phyloP scores from a whole-genome alignment of 2,113 vertebrate genomes.

The Lamprologus callipterus region DNA sequence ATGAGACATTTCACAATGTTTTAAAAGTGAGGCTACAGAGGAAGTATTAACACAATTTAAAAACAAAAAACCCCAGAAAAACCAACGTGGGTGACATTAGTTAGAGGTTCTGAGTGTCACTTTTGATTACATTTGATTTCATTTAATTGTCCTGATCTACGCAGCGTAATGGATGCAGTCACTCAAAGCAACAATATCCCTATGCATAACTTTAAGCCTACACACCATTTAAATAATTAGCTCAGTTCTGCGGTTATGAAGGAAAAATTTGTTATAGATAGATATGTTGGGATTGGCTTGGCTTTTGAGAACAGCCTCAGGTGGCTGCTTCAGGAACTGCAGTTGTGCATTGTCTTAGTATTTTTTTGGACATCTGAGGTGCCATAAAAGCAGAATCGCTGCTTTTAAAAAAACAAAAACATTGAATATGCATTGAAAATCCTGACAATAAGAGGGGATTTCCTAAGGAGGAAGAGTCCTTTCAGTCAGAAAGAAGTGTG shows the following conservation, averaged over 20 bases:
- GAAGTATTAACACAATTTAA: not conserved
- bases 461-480: not conserved
- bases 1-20: not conserved
- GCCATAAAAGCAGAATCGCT: not conserved
- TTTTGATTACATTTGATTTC: not conserved
- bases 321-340: not conserved
- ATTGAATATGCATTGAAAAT: not conserved
- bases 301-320: not conserved
- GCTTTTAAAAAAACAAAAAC: not conserved
- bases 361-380: not conserved
- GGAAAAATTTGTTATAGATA: not conserved
- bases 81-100: not conserved
- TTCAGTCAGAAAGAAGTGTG: not conserved
- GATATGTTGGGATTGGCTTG: not conserved
- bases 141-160: not conserved
- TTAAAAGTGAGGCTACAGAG: not conserved
- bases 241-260: not conserved
- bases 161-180: not conserved
- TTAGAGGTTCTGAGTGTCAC: not conserved
- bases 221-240: not conserved
- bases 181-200: not conserved
- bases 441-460: not conserved
- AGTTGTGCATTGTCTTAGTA: not conserved
- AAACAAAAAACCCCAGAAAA: accelerated
- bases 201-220: not conserved